These are phyloP conservation scores for Gasterosteus nipponicus DNA, from an alignment of 2,113 vertebrate species.

Conservation along the genomic window DNA sequence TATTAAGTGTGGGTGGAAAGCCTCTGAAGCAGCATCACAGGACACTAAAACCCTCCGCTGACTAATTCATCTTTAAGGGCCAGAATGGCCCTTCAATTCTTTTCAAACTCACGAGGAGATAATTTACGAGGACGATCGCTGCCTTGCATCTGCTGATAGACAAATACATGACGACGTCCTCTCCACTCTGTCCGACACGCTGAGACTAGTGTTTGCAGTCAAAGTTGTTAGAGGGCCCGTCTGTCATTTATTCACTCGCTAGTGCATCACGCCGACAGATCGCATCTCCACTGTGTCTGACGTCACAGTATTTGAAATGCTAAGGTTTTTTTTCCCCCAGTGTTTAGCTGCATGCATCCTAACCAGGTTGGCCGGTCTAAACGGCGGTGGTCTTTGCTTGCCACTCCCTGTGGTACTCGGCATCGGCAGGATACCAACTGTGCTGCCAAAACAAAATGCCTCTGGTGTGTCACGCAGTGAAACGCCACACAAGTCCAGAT, in stretches of 20 bases:
- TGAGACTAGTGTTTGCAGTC: not conserved
- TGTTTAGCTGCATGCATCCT: not conserved
- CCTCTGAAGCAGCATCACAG: slow-evolving; percentile 5
- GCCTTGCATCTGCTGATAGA: not conserved
- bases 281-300: not conserved
- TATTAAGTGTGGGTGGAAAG: not conserved
- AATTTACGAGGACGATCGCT: not conserved
- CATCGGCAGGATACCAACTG: slow-evolving; percentile 66
- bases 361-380: slow-evolving; percentile 35
- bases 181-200: not conserved
- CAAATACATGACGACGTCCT: not conserved
- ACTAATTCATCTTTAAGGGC: slow-evolving; percentile 18
- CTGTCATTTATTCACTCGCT: slow-evolving; percentile 9
- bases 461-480: slow-evolving; percentile 74
- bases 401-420: slow-evolving; percentile 66
- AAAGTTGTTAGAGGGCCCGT: not conserved
- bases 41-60: slow-evolving; percentile 9
- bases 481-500: slow-evolving; percentile 72
- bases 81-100: slow-evolving; percentile 11
- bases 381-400: slow-evolving; percentile 57
- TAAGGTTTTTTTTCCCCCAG: not conserved
- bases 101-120: slow-evolving; percentile 14
- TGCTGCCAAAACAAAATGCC: slow-evolving; percentile 71
- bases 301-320: not conserved
- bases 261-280: not conserved